phyloP scores from a whole-genome alignment of 2,113 vertebrate genomes.

The Numenius arquata region DNA sequence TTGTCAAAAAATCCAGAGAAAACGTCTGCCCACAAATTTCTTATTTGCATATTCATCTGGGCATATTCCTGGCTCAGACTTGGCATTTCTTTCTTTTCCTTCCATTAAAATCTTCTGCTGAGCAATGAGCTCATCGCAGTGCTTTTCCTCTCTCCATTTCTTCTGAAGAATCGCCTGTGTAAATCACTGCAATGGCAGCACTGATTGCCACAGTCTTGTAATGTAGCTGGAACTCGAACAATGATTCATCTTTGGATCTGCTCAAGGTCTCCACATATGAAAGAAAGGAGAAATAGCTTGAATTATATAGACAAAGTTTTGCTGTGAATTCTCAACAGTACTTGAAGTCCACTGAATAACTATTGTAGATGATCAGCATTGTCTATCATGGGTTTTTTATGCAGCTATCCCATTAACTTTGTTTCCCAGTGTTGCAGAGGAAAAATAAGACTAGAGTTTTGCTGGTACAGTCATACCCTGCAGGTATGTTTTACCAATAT shows the following conservation, averaged over 20 bases:
- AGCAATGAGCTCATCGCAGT: slow-evolving; percentile 21
- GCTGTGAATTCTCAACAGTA: neutral
- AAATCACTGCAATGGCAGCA: slow-evolving; percentile 51
- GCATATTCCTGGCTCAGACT: neutral
- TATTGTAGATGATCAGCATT: neutral
- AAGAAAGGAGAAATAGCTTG: slow-evolving; percentile 28
- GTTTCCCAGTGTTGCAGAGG: neutral
- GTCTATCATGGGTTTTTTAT: neutral
- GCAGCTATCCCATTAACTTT: neutral
- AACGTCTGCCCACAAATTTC: neutral
- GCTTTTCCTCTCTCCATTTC: neutral
- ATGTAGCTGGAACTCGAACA: neutral
- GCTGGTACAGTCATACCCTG: neutral
- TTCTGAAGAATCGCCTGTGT: neutral
- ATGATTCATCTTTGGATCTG: slow-evolving; percentile 20
- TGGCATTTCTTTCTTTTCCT: neutral
- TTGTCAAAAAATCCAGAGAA: neutral
- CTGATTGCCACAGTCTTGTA: slow-evolving; percentile 31
- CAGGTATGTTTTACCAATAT: neutral
- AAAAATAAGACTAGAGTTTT: neutral
- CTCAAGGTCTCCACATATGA: slow-evolving; percentile 42
- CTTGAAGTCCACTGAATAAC: neutral
- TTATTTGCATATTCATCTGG: slow-evolving; percentile 26
- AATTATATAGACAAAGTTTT: neutral
- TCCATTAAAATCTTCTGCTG: slow-evolving; percentile 29